phyloP scores from a whole-genome alignment of 2,797 vertebrate genomes.

The Coregonus ussuriensis region DNA sequence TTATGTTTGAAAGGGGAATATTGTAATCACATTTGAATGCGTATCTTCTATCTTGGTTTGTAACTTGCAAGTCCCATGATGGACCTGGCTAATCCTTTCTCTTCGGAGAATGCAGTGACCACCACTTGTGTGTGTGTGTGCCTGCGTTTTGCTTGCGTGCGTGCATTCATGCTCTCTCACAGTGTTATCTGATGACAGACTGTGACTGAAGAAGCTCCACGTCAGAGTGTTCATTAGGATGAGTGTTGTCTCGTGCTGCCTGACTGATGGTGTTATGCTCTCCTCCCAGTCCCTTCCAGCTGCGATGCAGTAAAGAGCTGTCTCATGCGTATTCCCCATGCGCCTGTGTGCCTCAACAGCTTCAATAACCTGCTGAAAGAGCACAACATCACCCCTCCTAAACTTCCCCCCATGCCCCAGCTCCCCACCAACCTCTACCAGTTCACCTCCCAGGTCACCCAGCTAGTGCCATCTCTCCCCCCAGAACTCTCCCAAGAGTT shows the following conservation, averaged over 20 bases:
- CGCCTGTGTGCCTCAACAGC: slow-evolving; percentile 64
- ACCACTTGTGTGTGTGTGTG: no score
- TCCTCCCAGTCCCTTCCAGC: slow-evolving; percentile 67
- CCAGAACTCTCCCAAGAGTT: slow-evolving; percentile 68
- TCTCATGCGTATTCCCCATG: slow-evolving; percentile 73
- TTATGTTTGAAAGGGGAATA: not conserved
- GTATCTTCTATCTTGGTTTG: not conserved
- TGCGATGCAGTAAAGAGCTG: slow-evolving; percentile 76
- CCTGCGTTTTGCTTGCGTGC: no score
- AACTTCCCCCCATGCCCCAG: slow-evolving; percentile 66
- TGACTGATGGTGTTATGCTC: slow-evolving; percentile 4
- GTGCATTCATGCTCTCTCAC: no score
- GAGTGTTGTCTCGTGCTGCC: not conserved
- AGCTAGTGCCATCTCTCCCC: slow-evolving; percentile 63
- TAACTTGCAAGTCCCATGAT: no score
- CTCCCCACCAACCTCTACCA: slow-evolving; percentile 67
- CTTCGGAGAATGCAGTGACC: no score
- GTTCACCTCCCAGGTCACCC: slow-evolving; percentile 35
- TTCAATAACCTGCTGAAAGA: slow-evolving; percentile 77
- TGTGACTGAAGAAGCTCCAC: no score
- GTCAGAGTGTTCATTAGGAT: no score
- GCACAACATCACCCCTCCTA: slow-evolving; percentile 70
- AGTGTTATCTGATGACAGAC: no score
- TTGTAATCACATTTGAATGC: not conserved
- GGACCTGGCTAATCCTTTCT: no score